A percentile compares a stretch with the other conserved stretches of the same genome.
Evolutionary conservation across 2,113 vertebrate species (phyloP).

Genomic region (Todiramphus chloris): DNA sequence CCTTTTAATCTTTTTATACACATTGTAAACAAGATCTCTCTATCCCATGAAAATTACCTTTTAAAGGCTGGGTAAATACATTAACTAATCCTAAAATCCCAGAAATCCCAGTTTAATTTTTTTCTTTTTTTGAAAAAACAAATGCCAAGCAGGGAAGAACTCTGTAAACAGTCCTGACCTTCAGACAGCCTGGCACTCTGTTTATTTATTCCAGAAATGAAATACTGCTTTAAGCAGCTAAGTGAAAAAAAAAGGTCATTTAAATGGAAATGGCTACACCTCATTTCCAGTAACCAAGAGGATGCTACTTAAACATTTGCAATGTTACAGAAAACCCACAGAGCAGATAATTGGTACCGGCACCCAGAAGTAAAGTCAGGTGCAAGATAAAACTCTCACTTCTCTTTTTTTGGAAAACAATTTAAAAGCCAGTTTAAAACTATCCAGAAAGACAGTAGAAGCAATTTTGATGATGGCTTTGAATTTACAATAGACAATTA

Average conservation of each 20-base stretch:
- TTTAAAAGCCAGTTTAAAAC: neutral
- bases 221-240: neutral
- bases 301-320: neutral
- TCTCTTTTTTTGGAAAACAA: neutral
- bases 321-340: neutral
- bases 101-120: slow-evolving; percentile 1
- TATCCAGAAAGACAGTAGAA: neutral
- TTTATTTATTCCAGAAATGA: neutral
- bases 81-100: slow-evolving; percentile 64
- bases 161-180: slow-evolving; percentile 32
- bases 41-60: slow-evolving; percentile 66
- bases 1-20: slow-evolving; percentile 68
- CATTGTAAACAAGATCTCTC: slow-evolving; percentile 64
- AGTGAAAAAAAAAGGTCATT: neutral
- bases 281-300: neutral
- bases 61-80: slow-evolving; percentile 61
- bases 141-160: neutral
- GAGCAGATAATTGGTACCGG: neutral
- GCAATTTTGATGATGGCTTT: neutral
- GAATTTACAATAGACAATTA: neutral
- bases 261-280: neutral
- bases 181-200: neutral
- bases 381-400: neutral
- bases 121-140: neutral
- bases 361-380: neutral